Base-by-base conservation (phyloP, 2,888 invertebrate species). In the Embidobia sp. region DNA sequence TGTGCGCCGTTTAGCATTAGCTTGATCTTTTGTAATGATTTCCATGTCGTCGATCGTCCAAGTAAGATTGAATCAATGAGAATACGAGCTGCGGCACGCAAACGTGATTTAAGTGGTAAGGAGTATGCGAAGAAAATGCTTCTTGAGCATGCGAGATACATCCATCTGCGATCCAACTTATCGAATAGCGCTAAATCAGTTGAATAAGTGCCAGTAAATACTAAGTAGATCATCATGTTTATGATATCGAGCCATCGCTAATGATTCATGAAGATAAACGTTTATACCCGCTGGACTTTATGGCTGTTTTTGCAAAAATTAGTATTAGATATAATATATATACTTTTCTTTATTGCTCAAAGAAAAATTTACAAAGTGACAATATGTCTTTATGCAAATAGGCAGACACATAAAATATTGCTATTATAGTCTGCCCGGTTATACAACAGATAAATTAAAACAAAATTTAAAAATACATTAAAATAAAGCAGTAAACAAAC, bases 21-120 rank as follows among this genome's bases (percentile, higher is more conserved):
- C 75, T 75, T 69, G 75, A 78, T 78, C 78, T 78, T 78, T 78
- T 75, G 78, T 70, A 78, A 78, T 49, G 72, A 78, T 76, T 76
- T 76, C 67, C 78, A 78, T 78, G 78, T 78, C 72, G 78, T 76
- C 76, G 78, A 76, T 78, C 78, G 78, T 75, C 57, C 49, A 63
- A 72, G 66, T 63, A 67, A 75, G 78, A 78, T 78, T 78, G 78
- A 78, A 78, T 78, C 78, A 78, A 78, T 72, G 72, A 72, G 74
- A 75, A 78, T 78, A 74, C 78, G 78, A 74, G 75, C 49, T 75
- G 66, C 61, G 67, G 78, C 78, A 78, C 78, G 78, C 78, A 78
- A 78, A 48, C 72, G 74, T 75, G 78, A 72, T 78, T 78, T 72
- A 78, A 78, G 67, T 48, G 74, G 66, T 35, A 75, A 74, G 66